Base-by-base conservation (phyloP, 2,797 vertebrate species). In the Nannoperca australis region DNA sequence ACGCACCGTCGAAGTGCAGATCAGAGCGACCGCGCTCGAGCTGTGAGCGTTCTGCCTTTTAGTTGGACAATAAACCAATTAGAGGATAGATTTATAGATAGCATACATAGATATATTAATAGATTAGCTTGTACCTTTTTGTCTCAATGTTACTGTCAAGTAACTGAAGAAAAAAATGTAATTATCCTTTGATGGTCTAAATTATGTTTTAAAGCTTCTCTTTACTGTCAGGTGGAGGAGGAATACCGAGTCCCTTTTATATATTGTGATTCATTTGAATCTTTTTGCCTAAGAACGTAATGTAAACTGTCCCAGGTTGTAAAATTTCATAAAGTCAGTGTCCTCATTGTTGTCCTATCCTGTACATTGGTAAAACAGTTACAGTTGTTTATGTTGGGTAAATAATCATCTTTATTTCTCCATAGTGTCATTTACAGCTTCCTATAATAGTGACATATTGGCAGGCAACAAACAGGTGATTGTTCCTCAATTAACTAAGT, bases 51-150 rank as follows among this genome's bases (percentile, higher is more conserved):
- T 65, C 44, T 42, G 60, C 51, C 42, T 60, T 61, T 36, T 20
- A 83, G 73, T 63, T 62, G 64, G 73, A 40, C 69, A 59, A 73
- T 5, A 65, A 49, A 73, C 12, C 59, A 85, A 78, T 81, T 49
- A 60, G 61, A 81, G 4, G 32, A 44, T 44, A 36, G 32, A 76
- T n/a, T 27, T 38, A 62, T 51, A 27, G 40, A 78, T 51, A 53
- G 44, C 49, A n/a, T 3, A 38, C n/a, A 65, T 49, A 12, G 47
- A 67, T n/a, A n/a, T n/a, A n/a, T n/a, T n/a, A n/a, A n/a, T n/a
- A n/a, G n/a, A n/a, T n/a, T n/a, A n/a, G n/a, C n/a, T n/a, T n/a
- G n/a, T n/a, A n/a, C n/a, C n/a, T n/a, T n/a, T n/a, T n/a, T n/a
- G n/a, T n/a, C n/a, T n/a, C n/a, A n/a, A n/a, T n/a, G n/a, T n/a